A percentile compares a stretch with the other conserved stretches of the same genome.
Evolutionary conservation across 1,140 invertebrate species (phyloP).

Genomic region (Drosophila biarmipes): DNA sequence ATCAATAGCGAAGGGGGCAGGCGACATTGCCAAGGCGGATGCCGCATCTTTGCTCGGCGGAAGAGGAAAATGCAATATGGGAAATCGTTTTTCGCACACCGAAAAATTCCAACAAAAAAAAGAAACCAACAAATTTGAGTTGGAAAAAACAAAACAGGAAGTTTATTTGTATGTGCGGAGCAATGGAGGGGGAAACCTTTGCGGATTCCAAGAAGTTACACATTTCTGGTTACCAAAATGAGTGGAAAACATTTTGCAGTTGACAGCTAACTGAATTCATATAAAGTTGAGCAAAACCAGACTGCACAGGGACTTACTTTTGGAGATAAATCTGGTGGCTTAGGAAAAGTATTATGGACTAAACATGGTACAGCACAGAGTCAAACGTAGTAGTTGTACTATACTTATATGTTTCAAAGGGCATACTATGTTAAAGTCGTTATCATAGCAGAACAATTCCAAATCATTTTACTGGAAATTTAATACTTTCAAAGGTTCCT

Average conservation of each 20-base stretch:
- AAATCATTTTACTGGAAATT: too few relatives aligned
- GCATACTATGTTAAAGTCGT: neutral
- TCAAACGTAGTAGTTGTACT: neutral
- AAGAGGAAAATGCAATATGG: slow-evolving; percentile 83
- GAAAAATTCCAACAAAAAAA: slow-evolving; percentile 38
- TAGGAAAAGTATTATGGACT: neutral
- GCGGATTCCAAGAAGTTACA: slow-evolving; percentile 36
- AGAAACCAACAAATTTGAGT: slow-evolving; percentile 14
- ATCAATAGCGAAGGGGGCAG: slow-evolving; percentile 42
- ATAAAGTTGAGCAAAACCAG: slow-evolving; percentile 8
- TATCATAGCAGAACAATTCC: too few relatives aligned
- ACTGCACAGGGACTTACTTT: slow-evolving; percentile 17
- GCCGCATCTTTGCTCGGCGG: slow-evolving; percentile 74
- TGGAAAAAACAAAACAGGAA: slow-evolving; percentile 72
- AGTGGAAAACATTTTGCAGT: slow-evolving; percentile 34
- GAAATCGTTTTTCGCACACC: slow-evolving; percentile 83
- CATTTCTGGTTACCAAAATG: slow-evolving; percentile 41
- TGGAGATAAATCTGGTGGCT: slow-evolving; percentile 19
- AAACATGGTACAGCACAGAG: neutral
- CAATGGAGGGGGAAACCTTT: slow-evolving; percentile 3
- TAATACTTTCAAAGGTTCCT: too few relatives aligned
- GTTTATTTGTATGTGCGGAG: slow-evolving; percentile 60
- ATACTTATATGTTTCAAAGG: neutral
- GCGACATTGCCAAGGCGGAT: slow-evolving; percentile 59
- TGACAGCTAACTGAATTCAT: slow-evolving; percentile 39